Conservation (phyloP, 2,888 invertebrate species). For the Beris chalybata region DNA sequence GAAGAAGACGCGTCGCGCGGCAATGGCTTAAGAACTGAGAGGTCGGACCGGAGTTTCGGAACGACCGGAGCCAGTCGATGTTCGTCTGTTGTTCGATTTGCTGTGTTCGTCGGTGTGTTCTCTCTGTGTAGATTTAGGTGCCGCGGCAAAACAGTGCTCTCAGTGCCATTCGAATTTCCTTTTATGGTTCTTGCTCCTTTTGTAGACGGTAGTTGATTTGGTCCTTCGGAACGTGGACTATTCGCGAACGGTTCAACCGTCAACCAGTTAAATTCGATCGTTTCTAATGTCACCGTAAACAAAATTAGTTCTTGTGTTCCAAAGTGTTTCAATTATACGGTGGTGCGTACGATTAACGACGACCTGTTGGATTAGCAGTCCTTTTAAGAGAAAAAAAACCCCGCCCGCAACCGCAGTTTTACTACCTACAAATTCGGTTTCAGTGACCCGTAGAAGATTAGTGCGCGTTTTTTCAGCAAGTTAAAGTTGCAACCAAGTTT, state of each 20-base stretch:
- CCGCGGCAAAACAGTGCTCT: constrained; percentile 12
- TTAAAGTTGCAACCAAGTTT: background rate
- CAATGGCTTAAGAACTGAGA: background rate
- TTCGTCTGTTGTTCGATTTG: constrained; percentile 30
- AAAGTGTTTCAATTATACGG: too few species aligned
- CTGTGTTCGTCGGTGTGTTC: constrained; percentile 17
- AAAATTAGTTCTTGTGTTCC: too few species aligned
- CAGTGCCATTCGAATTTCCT: constrained; percentile 9
- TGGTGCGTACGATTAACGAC: too few species aligned
- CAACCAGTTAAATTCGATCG: too few species aligned
- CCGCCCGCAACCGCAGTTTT: too few species aligned
- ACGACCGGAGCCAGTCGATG: constrained; percentile 22
- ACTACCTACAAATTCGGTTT: too few species aligned
- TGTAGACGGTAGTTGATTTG: too few species aligned
- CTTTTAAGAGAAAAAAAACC: too few species aligned
- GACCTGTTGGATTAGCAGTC: too few species aligned
- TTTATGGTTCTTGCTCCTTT: background rate
- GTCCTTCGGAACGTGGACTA: constrained; percentile 3
- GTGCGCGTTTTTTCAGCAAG: background rate
- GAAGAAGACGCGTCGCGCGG: background rate
- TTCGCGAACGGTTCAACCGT: background rate
- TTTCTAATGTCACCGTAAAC: too few species aligned
- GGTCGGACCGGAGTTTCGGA: background rate
- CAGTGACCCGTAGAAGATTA: too few species aligned
- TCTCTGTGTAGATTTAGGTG: constrained; percentile 2